Conservation (phyloP, 2,888 invertebrate species). For the Parasteatoda lunata region DNA sequence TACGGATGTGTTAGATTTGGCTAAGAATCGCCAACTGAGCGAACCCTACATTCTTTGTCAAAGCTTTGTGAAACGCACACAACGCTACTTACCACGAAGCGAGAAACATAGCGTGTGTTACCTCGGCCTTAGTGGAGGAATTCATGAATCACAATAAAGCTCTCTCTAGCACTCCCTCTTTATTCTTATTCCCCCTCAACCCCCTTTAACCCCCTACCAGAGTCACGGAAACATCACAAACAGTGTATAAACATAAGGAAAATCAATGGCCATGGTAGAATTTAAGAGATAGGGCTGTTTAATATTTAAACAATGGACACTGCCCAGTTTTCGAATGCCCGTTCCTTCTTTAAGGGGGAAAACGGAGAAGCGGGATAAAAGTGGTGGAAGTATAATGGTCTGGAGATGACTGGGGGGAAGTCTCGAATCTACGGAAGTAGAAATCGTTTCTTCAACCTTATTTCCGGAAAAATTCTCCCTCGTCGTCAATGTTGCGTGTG, state of each 20-base stretch:
- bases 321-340: conserved; percentile 56
- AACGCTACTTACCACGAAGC: not conserved
- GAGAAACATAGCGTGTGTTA: conserved; percentile 47
- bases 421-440: conserved; percentile 9
- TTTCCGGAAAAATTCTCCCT: conserved; percentile 32
- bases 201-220: not conserved
- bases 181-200: not conserved
- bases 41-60: conserved; percentile 22
- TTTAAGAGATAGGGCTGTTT: conserved; percentile 63
- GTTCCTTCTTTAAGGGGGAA: not conserved
- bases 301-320: conserved; percentile 68
- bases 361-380: not conserved
- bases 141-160: conserved; percentile 69
- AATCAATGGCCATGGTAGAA: conserved; percentile 58
- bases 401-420: not conserved
- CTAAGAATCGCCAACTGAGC: conserved; percentile 65
- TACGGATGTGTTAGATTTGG: not conserved
- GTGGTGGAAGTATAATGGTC: not conserved
- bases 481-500: not conserved
- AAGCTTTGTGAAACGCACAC: not conserved
- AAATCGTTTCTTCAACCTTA: conserved; percentile 8
- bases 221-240: conserved; percentile 54
- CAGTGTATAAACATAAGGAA: conserved; percentile 34
- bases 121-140: conserved; percentile 57
- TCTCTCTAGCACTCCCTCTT: conserved; percentile 10